A percentile compares a stretch with the other conserved stretches of the same genome.
Conservation (phyloP, 2,888 invertebrate species). For the Dioctria linearis region DNA sequence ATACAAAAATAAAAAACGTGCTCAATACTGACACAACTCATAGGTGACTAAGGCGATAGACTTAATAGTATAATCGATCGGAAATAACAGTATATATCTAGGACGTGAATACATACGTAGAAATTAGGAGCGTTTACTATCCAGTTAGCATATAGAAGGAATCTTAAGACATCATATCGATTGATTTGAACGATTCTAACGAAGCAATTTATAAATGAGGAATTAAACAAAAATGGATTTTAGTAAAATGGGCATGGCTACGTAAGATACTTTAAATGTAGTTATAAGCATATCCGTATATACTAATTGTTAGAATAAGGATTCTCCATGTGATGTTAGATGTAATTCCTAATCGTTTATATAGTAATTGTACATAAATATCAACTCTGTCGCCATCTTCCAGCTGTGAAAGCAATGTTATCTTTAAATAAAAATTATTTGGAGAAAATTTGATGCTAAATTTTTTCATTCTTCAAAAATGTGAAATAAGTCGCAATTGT, state of each 20-base stretch:
- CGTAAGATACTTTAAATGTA: conserved; percentile 19
- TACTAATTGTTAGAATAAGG: conserved; percentile 34
- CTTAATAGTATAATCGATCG: conserved; percentile 9
- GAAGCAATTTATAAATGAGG: conserved; percentile 18
- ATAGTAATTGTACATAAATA: conserved; percentile 24
- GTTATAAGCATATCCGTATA: conserved; percentile 48
- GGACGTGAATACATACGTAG: background rate
- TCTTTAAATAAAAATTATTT: conserved; percentile 30
- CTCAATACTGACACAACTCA: conserved; percentile 3
- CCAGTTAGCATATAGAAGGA: conserved; percentile 8
- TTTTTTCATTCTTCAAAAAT: too few species aligned
- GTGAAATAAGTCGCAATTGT: too few species aligned
- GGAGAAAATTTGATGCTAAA: conserved; percentile 12
- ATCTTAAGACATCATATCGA: background rate
- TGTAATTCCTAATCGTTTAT: conserved; percentile 31
- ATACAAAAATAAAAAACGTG: background rate
- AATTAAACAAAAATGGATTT: conserved; percentile 7
- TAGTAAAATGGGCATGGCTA: background rate
- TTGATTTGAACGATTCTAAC: background rate
- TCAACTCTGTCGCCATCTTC: conserved; percentile 48
- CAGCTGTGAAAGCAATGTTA: conserved; percentile 34
- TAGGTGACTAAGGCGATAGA: background rate
- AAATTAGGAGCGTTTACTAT: conserved; percentile 24
- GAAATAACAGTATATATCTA: conserved; percentile 10
- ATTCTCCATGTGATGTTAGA: conserved; percentile 52